These are phyloP conservation scores for Apamea epomidion DNA, from an alignment of 2,888 invertebrate species.

Conservation along the genomic window DNA sequence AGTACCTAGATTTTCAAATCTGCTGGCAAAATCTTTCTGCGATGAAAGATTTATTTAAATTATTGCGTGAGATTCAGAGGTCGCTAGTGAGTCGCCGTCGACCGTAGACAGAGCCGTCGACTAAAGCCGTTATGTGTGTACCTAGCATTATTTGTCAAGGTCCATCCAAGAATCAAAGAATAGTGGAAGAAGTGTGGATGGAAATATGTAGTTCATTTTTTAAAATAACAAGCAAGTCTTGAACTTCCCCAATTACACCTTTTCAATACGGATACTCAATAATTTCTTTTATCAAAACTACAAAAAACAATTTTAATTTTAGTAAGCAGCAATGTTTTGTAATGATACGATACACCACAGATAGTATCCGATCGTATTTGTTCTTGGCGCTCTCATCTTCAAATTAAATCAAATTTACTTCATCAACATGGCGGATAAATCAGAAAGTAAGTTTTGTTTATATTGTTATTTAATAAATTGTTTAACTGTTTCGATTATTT, in stretches of 20 bases:
- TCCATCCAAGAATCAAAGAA: not conserved
- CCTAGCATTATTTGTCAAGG: not conserved
- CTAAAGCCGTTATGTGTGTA: not conserved
- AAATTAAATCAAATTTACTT: constrained; percentile 79
- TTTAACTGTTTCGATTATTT: constrained; percentile 54
- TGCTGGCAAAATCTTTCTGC: not conserved
- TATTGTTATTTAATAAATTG: constrained; percentile 63
- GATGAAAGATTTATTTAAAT: not conserved
- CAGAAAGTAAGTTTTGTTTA: constrained; percentile 93
- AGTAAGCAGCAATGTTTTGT: not conserved
- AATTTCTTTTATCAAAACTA: not conserved
- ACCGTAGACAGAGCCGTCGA: not conserved
- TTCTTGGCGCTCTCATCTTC: constrained; percentile 86
- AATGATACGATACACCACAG: constrained; percentile 22
- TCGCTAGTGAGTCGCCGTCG: not conserved
- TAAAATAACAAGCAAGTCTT: not conserved
- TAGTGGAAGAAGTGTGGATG: not conserved
- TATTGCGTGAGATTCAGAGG: not conserved
- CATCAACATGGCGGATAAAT: constrained; percentile 95
- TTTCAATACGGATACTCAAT: not conserved
- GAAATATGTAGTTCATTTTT: not conserved
- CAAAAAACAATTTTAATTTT: not conserved
- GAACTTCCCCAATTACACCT: not conserved
- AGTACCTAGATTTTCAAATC: too few species aligned
- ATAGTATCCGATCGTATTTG: constrained; percentile 69